Conservation (phyloP, 1,140 invertebrate genomes). For the Zophobas atratus region DNA sequence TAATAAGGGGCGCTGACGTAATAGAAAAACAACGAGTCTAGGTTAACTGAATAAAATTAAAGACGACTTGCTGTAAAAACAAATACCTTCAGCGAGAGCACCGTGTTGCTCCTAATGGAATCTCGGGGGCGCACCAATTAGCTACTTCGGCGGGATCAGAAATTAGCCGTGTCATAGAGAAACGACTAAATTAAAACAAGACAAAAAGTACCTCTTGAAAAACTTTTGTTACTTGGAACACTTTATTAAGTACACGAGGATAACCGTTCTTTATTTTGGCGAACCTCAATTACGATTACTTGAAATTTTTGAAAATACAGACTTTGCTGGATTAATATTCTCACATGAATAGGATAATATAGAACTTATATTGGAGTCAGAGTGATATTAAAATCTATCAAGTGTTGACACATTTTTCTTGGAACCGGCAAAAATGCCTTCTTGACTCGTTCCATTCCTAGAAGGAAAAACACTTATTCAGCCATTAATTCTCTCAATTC, state of each 20-base stretch:
- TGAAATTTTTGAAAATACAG: no score
- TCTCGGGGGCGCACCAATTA: slow-evolving; percentile 61
- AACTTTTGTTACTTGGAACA: background rate
- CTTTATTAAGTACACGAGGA: no score
- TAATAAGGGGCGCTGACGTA: slow-evolving; percentile 49
- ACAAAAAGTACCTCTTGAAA: background rate
- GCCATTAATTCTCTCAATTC: no score
- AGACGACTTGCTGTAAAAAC: slow-evolving; percentile 54
- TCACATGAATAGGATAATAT: no score
- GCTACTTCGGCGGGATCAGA: slow-evolving; percentile 44
- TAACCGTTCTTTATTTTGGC: no score
- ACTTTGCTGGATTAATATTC: no score
- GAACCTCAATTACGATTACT: background rate
- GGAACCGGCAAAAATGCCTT: no score
- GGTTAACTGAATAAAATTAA: slow-evolving; percentile 58
- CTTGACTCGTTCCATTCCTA: no score
- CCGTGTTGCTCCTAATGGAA: slow-evolving; percentile 60
- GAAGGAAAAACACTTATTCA: no score
- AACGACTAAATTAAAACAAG: slow-evolving; percentile 22
- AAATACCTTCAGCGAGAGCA: slow-evolving; percentile 58
- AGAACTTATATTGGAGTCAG: no score
- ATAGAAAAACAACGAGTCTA: slow-evolving; percentile 53
- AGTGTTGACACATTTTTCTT: no score
- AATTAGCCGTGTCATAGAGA: slow-evolving; percentile 17
- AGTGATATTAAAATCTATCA: no score